Conservation (phyloP, 2,113 vertebrate species). For the Mola mola region DNA sequence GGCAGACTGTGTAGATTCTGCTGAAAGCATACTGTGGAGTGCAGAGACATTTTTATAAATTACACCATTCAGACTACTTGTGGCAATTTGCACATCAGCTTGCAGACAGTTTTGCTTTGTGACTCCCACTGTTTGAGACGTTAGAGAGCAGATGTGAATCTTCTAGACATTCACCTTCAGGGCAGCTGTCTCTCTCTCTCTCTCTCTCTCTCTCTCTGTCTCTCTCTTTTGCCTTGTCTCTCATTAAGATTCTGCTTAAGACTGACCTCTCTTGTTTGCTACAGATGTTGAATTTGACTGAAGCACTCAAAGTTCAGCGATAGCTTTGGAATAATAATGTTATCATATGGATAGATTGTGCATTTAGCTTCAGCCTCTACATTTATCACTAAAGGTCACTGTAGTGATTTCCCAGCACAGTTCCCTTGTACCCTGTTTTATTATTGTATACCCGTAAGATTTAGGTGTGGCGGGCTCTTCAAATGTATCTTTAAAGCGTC, state of each 20-base stretch:
- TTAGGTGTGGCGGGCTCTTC: too few relatives aligned
- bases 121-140: slow-evolving; percentile 8
- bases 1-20: too few relatives aligned
- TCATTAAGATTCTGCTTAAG: slow-evolving; percentile 53
- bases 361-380: neutral
- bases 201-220: neutral
- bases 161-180: slow-evolving; percentile 47
- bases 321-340: slow-evolving; percentile 35
- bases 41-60: neutral
- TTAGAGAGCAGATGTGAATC: slow-evolving; percentile 53
- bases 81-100: slow-evolving; percentile 22
- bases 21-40: neutral
- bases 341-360: slow-evolving; percentile 3
- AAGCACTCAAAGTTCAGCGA: slow-evolving; percentile 36
- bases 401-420: too few relatives aligned
- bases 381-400: too few relatives aligned
- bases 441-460: too few relatives aligned
- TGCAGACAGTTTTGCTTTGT: neutral
- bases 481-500: too few relatives aligned
- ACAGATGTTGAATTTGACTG: slow-evolving; percentile 47
- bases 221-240: slow-evolving; percentile 1
- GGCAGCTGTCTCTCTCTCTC: slow-evolving; percentile 7
- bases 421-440: too few relatives aligned
- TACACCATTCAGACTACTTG: neutral
- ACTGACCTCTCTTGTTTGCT: slow-evolving; percentile 43